These are phyloP conservation scores for Hiodon tergisus DNA, from an alignment of 2,113 vertebrate genomes.

Conservation along the genomic window DNA sequence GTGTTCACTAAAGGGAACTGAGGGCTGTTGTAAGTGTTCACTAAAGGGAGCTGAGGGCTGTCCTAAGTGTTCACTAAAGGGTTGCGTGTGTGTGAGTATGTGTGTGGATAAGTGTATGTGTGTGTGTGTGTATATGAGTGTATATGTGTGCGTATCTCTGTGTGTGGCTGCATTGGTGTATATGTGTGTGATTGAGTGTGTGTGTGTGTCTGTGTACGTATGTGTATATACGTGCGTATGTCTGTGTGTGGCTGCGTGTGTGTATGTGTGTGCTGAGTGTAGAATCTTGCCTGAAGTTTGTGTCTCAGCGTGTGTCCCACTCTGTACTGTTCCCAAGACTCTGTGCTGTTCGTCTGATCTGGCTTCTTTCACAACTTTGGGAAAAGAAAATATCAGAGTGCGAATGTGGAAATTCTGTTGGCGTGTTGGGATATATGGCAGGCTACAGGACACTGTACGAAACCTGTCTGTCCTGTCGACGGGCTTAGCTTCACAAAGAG, in stretches of 20 bases:
- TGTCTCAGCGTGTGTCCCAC: constrained; percentile 18
- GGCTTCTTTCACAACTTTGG: constrained; percentile 6
- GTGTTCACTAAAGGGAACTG: too few species aligned
- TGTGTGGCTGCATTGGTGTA: neutral
- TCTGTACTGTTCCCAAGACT: constrained; percentile 3
- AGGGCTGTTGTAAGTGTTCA: too few species aligned
- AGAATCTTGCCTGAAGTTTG: neutral
- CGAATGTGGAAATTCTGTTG: neutral
- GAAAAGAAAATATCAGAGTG: neutral
- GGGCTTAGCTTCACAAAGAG: too few species aligned
- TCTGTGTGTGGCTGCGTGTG: neutral
- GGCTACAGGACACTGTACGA: too few species aligned
- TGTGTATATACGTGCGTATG: neutral
- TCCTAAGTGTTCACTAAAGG: too few species aligned
- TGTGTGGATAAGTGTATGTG: too few species aligned
- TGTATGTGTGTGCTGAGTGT: constrained; percentile 11
- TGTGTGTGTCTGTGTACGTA: neutral
- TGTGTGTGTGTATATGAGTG: too few species aligned
- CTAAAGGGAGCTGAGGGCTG: too few species aligned
- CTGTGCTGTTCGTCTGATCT: neutral
- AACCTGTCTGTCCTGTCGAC: too few species aligned
- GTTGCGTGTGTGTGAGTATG: too few species aligned
- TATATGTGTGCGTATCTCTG: too few species aligned
- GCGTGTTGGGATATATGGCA: too few species aligned
- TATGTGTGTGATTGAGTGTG: neutral